Base-by-base conservation (phyloP, 2,113 vertebrate species). In the Anoura caudifer region DNA sequence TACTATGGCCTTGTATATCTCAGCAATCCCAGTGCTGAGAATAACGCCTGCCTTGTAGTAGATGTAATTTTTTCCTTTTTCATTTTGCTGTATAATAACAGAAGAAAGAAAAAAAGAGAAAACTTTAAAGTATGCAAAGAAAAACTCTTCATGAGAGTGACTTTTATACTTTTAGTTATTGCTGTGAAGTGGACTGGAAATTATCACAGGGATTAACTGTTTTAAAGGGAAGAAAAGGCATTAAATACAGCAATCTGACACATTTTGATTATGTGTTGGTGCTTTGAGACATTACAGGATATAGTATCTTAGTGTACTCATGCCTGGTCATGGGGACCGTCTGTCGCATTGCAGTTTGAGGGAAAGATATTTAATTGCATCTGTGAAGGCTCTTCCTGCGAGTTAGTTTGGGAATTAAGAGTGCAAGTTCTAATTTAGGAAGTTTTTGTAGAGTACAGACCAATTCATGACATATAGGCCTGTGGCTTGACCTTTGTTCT, bases 191-290 rank as follows among this genome's bases (percentile, higher is more conserved):
- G 67, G 33, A 28, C 47, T 92, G 31, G 81, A 83, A 45, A 79
- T 89, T 93, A 75, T 87, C 81, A 77, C 26, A 47, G 85, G 33
- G 7, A 93, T 94, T 96, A 95, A 72, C 20, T 81, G 7, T 16
- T 33, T 77, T 50, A 61, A 47, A 65, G 24, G 6, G 59, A 91
- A 22, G 10, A 83, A 93, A 17, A 22, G 15, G 22, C 47, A 54
- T 91, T 75, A 95, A 84, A 31, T 45, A 41, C 65, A 93, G 69
- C 63, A 20, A 90, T 0, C 9, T n/a, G 24, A 14, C 19, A 6
- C 5, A 50, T 80, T 93, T 72, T 77, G 90, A 76, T 54, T 4
- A 69, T 36, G 0, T 36, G 33, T 86, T 94, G 11, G 43, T 10
- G 14, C 6, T 83, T 43, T 90, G 70, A 94, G 94, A 69, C 54